These are phyloP conservation scores for Drosophila kohkoa DNA, from an alignment of 1,140 invertebrate species.

Conservation along the genomic window DNA sequence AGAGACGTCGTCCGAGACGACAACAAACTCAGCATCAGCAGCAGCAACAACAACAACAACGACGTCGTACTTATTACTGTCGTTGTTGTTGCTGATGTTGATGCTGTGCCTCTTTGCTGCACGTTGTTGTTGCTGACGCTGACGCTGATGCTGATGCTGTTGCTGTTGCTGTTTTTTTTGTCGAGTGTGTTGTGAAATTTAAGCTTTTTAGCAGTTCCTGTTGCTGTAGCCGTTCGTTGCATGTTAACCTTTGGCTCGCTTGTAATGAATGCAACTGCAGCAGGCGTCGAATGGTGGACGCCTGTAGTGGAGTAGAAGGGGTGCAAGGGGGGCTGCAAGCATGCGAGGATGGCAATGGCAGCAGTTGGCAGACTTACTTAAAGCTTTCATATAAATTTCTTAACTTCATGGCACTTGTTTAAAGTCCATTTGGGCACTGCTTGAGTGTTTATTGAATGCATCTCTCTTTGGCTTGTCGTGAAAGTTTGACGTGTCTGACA, in stretches of 20 bases:
- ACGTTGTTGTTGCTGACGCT: slow-evolving; percentile 16
- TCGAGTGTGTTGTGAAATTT: slow-evolving; percentile 81
- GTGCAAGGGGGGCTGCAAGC: slow-evolving; percentile 20
- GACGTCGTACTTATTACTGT: slow-evolving; percentile 54
- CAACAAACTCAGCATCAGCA: slow-evolving; percentile 41
- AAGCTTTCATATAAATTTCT: slow-evolving; percentile 79
- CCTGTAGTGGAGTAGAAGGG: slow-evolving; percentile 7
- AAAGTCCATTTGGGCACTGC: slow-evolving; percentile 80
- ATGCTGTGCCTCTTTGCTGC: slow-evolving; percentile 37
- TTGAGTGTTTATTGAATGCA: slow-evolving; percentile 80
- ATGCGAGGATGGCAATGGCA: slow-evolving; percentile 8
- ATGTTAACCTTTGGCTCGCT: slow-evolving; percentile 82
- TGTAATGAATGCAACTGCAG: slow-evolving; percentile 80
- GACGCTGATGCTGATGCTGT: slow-evolving; percentile 28
- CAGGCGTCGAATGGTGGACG: slow-evolving; percentile 47
- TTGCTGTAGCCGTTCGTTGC: slow-evolving; percentile 73
- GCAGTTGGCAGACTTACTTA: slow-evolving; percentile 72
- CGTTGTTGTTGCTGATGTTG: slow-evolving; percentile 35
- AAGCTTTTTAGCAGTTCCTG: slow-evolving; percentile 77
- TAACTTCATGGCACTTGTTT: slow-evolving; percentile 79
- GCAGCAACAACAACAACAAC: slow-evolving; percentile 41
- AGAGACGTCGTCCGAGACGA: slow-evolving; percentile 62
- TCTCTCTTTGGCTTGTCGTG: slow-evolving; percentile 32
- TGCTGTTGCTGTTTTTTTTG: slow-evolving; percentile 46
- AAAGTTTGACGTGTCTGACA: slow-evolving; percentile 37